Base-by-base conservation (phyloP, 2,888 invertebrate species). In the Cheilosia pagana region DNA sequence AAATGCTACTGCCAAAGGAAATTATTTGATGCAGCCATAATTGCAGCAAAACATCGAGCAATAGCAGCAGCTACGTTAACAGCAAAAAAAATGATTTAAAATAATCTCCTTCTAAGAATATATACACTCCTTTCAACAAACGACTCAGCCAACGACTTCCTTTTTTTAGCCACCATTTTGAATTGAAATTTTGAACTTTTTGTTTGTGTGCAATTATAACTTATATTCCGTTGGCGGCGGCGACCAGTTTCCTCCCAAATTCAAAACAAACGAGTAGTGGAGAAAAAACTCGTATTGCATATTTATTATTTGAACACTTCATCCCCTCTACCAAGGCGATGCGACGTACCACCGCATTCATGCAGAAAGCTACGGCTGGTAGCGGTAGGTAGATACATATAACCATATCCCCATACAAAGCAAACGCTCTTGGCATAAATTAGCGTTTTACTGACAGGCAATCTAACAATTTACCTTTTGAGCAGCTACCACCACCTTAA, bases 361-460 rank as follows among this genome's bases (percentile, higher is more conserved):
- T 75, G 59, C 79, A 75, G 48, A 79, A 81, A 67, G 41, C 48
- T 70, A 23, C 50, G 71, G 31, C 41, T 31, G 16, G 16, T 45
- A 19, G 16, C 16, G 19, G 28, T 41, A 41, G 16, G 3, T 45
- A 28, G 28, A 28, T 28, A 28, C 8, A 55, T 60, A 43, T 59
- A 10, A 14, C 63, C 19, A 57, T 43, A 48, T 59, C n/a, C 23
- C 63, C 23, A 57, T 35, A 41, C 39, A 81, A 76, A 71, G 50
- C 67, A 67, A 85, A 76, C 75, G 85, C 85, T 85, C 85, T 76
- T 71, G 85, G 85, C 75, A 85, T 85, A 85, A 85, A 85, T 85
- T 81, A 85, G 81, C 85, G 76, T 85, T 85, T 81, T 85, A 85
- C 81, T 81, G 81, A 81, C 85, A 85, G 85, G 85, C 85, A 81